Base-by-base conservation (phyloP, 2,888 invertebrate species). In the Ornithoptera alexandrae region DNA sequence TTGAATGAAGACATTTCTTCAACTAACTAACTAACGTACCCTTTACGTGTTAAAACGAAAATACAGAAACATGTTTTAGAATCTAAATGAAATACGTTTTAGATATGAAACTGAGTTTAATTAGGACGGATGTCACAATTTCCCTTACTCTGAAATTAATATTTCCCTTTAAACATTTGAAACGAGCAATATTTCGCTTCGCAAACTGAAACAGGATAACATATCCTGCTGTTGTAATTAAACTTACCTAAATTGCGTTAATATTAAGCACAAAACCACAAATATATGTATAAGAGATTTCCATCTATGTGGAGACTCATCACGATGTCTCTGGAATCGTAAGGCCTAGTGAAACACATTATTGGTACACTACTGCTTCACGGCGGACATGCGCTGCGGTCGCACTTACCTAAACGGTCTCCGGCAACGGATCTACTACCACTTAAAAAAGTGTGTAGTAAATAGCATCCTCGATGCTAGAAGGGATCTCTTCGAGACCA, bases 131-230 rank as follows among this genome's bases (percentile, higher is more conserved):
- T 59, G 62, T 50, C 36, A 59, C 69, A 70, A 65, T 70, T 70
- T 66, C 65, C 65, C 58, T 58, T 58, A 62, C 58, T 62, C 46
- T n/a, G 50, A 70, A 70, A 70, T 70, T 70, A 66, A 66, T 66
- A 70, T 62, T 70, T 70, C 66, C 69, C 62, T 62, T 62, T 62
- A 70, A 70, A 65, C 57, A 62, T 65, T 62, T 62, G 57, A 65
- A 46, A 36, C 65, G 57, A 46, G 53, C 42, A 42, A 65, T 60
- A 65, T 62, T 62, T 69, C 57, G 46, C 36, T 30, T 36, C n/a
- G 42, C 22, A 61, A 57, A 57, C 24, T 60, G 69, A 65, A 69
- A 62, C 58, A 18, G 50, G 53, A 64, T 64, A 62, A 69, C 56
- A 57, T 62, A 64, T 63, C 58, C 58, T 59, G 58, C 24, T n/a